These are phyloP conservation scores for Drosophila neocordata DNA, from an alignment of 1,140 invertebrate genomes.

Conservation along the genomic window DNA sequence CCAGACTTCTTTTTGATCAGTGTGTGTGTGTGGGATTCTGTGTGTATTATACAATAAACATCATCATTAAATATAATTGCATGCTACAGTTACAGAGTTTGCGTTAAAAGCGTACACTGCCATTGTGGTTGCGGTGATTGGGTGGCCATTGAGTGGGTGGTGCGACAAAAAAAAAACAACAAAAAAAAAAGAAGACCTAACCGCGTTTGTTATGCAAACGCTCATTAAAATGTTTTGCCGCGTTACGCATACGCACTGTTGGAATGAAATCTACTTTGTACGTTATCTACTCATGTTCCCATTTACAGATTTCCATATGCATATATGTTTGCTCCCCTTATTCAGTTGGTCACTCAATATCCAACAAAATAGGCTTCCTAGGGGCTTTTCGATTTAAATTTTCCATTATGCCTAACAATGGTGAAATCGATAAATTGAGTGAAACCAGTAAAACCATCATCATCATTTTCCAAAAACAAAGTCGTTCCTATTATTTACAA, in stretches of 20 bases:
- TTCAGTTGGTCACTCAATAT: too few relatives aligned
- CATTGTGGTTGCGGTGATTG: conserved; percentile 30
- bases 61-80: conserved; percentile 80
- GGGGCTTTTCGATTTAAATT: conserved; percentile 15
- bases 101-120: conserved; percentile 28
- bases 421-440: neutral
- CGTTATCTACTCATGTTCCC: neutral
- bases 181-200: conserved; percentile 43
- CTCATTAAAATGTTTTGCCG: conserved; percentile 73
- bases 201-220: conserved; percentile 76
- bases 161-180: conserved; percentile 5
- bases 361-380: neutral
- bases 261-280: conserved; percentile 41
- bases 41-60: conserved; percentile 65
- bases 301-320: too few relatives aligned
- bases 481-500: neutral
- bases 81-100: conserved; percentile 69
- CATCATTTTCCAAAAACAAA: neutral
- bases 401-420: neutral
- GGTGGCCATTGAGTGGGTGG: conserved; percentile 23
- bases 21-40: conserved; percentile 30
- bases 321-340: neutral
- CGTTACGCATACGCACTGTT: conserved; percentile 71
- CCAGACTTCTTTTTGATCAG: conserved; percentile 22
- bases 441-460: neutral